Evolutionary conservation across 2,888 invertebrate genomes (phyloP).

Genomic region (Rhingia campestris): DNA sequence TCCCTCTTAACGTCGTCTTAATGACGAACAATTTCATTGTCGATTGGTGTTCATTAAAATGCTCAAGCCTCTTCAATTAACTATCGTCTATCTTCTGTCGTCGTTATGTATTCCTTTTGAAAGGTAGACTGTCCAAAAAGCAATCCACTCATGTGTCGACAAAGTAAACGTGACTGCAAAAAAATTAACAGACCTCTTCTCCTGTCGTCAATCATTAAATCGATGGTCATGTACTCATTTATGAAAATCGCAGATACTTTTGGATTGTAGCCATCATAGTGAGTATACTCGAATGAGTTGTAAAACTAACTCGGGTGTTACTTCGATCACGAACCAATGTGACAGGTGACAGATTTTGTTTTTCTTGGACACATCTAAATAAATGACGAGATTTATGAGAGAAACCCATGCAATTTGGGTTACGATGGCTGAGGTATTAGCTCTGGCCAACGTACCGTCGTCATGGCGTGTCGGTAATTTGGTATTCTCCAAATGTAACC

Average conservation of each 20-base stretch:
- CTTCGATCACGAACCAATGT: conserved; percentile 12
- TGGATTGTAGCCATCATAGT: background rate
- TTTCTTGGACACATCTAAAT: background rate
- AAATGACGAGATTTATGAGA: conserved; percentile 15
- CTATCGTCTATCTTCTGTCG: too few species aligned
- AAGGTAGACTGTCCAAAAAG: too few species aligned
- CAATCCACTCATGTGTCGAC: too few species aligned
- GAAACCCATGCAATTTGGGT: conserved; percentile 9
- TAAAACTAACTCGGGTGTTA: background rate
- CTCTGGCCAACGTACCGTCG: background rate
- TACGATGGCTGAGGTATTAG: too few species aligned
- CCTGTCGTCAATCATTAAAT: background rate
- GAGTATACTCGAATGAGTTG: background rate
- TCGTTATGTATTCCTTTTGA: too few species aligned
- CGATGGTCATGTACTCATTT: conserved; percentile 43
- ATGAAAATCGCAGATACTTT: background rate
- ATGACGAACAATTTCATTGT: too few species aligned
- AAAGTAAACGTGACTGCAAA: conserved; percentile 44
- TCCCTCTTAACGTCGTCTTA: too few species aligned
- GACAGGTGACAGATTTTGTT: conserved; percentile 18
- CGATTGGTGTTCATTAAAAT: too few species aligned
- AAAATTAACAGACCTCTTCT: conserved; percentile 10
- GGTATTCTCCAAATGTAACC: conserved; percentile 36
- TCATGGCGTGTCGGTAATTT: conserved; percentile 10
- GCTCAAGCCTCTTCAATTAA: too few species aligned